A percentile compares a stretch with the other conserved stretches of the same genome.
Evolutionary conservation across 1,140 invertebrate genomes (phyloP).

Genomic region (Spodoptera litura): DNA sequence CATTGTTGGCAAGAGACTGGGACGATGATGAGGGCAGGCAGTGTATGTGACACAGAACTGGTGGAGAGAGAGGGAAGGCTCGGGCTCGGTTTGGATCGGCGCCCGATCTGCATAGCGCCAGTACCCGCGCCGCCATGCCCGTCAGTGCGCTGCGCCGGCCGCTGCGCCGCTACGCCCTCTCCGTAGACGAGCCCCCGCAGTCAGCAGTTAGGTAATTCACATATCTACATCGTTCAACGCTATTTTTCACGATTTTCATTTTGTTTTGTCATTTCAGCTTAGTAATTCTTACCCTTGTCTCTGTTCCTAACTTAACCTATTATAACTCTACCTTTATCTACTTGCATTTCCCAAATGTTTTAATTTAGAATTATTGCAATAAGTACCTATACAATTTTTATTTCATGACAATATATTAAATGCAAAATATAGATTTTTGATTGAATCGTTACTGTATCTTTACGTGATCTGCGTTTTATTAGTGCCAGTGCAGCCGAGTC

Average conservation of each 20-base stretch:
- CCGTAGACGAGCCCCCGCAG: conserved; percentile 88
- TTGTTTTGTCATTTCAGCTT: conserved; percentile 41
- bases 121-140: conserved; percentile 83
- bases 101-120: conserved; percentile 83
- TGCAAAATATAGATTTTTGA: background rate
- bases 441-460: background rate
- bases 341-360: background rate
- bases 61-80: conserved; percentile 64
- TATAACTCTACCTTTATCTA: background rate
- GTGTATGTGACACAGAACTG: conserved; percentile 71
- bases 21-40: conserved; percentile 40
- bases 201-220: conserved; percentile 75
- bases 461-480: background rate
- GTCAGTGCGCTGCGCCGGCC: conserved; percentile 86
- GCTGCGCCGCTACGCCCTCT: conserved; percentile 89
- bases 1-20: background rate
- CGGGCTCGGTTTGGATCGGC: conserved; percentile 78
- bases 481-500: conserved; percentile 80
- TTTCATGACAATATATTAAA: too few relatives aligned
- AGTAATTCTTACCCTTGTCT: conserved; percentile 14
- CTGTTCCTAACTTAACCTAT: background rate
- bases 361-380: background rate
- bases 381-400: too few relatives aligned
- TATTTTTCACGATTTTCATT: conserved; percentile 20
- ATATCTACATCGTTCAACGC: conserved; percentile 11